These are phyloP conservation scores for Tortrix viridana DNA, from an alignment of 2,888 invertebrate genomes.

Conservation along the genomic window DNA sequence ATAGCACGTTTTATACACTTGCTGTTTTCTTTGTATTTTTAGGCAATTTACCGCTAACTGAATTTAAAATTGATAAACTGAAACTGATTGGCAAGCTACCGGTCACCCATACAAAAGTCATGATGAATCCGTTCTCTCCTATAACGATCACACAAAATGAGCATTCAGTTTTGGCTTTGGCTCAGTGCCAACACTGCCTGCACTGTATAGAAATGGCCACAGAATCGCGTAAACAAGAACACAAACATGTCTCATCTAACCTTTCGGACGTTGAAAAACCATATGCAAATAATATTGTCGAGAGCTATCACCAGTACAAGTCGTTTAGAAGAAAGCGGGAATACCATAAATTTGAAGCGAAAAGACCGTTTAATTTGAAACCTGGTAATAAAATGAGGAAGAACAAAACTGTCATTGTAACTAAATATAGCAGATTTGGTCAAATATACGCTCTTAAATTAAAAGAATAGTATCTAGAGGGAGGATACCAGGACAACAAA, in stretches of 20 bases:
- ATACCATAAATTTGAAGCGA: constrained; percentile 24
- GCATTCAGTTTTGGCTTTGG: constrained; percentile 51
- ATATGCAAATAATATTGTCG: constrained; percentile 47
- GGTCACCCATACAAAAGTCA: not conserved
- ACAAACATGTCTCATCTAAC: constrained; percentile 30
- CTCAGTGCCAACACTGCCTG: constrained; percentile 54
- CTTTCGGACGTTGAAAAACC: constrained; percentile 44
- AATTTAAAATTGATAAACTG: not conserved
- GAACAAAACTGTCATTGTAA: constrained; percentile 55
- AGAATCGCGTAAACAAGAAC: constrained; percentile 49
- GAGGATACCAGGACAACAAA: constrained; percentile 42
- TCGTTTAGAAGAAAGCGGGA: constrained; percentile 49
- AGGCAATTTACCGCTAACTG: not conserved
- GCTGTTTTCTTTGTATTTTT: not conserved
- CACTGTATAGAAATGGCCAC: constrained; percentile 62
- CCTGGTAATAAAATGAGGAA: constrained; percentile 47
- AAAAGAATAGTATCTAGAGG: constrained; percentile 54
- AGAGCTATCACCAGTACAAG: constrained; percentile 41
- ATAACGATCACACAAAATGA: constrained; percentile 45
- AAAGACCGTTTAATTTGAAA: constrained; percentile 28
- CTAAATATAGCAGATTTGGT: constrained; percentile 60
- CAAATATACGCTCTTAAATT: constrained; percentile 65
- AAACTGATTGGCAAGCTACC: constrained; percentile 1
- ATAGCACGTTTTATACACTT: no score
- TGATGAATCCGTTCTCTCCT: constrained; percentile 48